Evolutionary conservation across 2,888 invertebrate genomes (phyloP).

Genomic region (Phoenoteleia sp.): DNA sequence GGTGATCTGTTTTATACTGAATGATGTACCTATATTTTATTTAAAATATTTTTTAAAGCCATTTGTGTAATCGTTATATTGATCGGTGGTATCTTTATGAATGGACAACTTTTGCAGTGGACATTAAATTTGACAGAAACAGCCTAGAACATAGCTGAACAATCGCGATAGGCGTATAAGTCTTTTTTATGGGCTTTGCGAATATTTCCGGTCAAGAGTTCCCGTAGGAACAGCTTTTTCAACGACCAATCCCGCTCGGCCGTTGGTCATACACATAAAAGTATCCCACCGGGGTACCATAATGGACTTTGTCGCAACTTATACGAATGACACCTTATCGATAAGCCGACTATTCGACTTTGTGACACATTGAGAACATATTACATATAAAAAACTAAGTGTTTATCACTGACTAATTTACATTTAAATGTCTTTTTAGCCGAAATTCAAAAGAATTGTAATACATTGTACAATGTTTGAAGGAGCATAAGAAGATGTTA

Average conservation of each 20-base stretch:
- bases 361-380: constrained; percentile 39
- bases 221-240: constrained; percentile 80
- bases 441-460: no score
- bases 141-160: constrained; percentile 65
- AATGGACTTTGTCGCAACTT: constrained; percentile 78
- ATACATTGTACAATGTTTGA: no score
- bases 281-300: constrained; percentile 82
- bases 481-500: no score
- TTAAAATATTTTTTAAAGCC: no score
- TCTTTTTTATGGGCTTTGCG: constrained; percentile 80
- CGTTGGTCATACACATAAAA: constrained; percentile 79
- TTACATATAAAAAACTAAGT: constrained; percentile 25
- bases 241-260: constrained; percentile 79
- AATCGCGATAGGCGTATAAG: constrained; percentile 79
- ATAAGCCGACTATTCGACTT: constrained; percentile 61
- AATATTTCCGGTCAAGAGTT: constrained; percentile 84
- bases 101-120: constrained; percentile 28
- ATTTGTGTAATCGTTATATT: constrained; percentile 25
- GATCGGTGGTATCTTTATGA: constrained; percentile 52
- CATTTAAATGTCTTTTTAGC: no score
- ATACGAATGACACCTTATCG: constrained; percentile 73
- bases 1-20: no score
- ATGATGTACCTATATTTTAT: no score
- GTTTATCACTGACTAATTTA: no score
- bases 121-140: constrained; percentile 59